Evolutionary conservation across 1,140 invertebrate genomes (phyloP), one percentile per base, ranked within the genome.

Genomic region (Drosophila sturtevanti): DNA sequence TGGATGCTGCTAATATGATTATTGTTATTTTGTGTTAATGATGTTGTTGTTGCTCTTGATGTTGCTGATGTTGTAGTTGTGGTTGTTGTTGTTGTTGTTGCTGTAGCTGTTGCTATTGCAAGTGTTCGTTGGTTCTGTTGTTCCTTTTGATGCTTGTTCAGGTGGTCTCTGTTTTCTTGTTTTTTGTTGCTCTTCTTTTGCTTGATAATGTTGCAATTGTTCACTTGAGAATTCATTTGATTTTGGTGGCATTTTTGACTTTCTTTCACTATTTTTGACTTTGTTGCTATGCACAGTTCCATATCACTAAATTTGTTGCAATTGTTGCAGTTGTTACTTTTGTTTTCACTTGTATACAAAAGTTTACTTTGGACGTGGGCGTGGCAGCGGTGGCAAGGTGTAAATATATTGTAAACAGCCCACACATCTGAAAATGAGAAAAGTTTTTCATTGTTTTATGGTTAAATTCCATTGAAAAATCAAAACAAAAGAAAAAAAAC

Each of bases 231-330:
- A 63, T 77, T 77, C 67, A 67, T 85, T 87, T 87, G 82, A 87
- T 87, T 86, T 79, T 87, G 82, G 82, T 86, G 82, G 82, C 82
- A 87, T 86, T 70, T 86, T 81, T 87, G 70, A 60, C 66, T 73
- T 76, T 34, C 35, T 62, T 63, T 38, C 18, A 41, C 48, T 35
- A 34, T 67, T 79, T 86, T 86, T 87, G 81, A 82, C 82, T 67
- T 86, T 82, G 63, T 87, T 79, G 79, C 72, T 87, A 87, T 87
- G 82, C 76, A 71, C 72, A 77, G 76, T 87, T 87, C 82, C 82
- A 87, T 87, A 87, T 87, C 82, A 87, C 82, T 82, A 64, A 72
- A 60, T 63, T 82, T 79, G 16, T 22, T 58, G 55, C 65, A 77
- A 18, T 38, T 58, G 65, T 38, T 58, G 65, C 52, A 61, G 54